Evolutionary conservation across 2,797 vertebrate genomes (phyloP), one percentile per base, ranked within the genome.

Genomic region (Echeneis naucrates): DNA sequence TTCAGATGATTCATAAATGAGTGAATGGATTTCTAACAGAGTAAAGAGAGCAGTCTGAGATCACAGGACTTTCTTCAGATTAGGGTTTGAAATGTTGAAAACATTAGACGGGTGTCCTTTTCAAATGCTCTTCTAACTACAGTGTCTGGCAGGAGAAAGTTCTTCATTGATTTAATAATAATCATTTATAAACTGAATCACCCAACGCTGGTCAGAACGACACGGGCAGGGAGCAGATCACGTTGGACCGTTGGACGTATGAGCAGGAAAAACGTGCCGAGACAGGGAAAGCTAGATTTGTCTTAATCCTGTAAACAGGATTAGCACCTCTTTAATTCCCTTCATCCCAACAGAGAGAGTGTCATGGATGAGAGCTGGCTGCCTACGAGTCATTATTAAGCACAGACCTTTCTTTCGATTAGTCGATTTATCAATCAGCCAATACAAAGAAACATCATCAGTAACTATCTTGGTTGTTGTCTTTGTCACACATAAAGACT

Each of bases 261-360:
- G 68, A 77, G 33, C 54, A 5, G 45, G 65, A 84, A 45, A 50
- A 78, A 87, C 66, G 62, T 88, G 85, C 82, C 2, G 56, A 70
- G 78, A 55, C 69, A 82, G 84, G 52, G 90, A 89, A 87, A 92
- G 84, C 51, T 75, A 84, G 85, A 89, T 85, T 72, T 54, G 82
- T 53, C 10, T 32, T 92, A 91, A 92, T 87, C 91, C 81, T 52
- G 72, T 86, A 84, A 91, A 88, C 73, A 68, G 85, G 90, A 92
- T 92, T 93, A 93, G 75, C 77, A 73, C 84, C 68, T 89, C 75
- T 81, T 76, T 88, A 88, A 8, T 54, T 81, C 63, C 62, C 56
- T 37, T 82, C 70, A 44, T 37, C 69, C 50, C 63, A 61, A 40
- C 50, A 21, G 50, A 52, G 37, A 9, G n/a, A 32, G 44, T 10